Evolutionary conservation across 2,888 invertebrate species (phyloP), one percentile per base, ranked within the genome.

Genomic region (Heliconius erato): DNA sequence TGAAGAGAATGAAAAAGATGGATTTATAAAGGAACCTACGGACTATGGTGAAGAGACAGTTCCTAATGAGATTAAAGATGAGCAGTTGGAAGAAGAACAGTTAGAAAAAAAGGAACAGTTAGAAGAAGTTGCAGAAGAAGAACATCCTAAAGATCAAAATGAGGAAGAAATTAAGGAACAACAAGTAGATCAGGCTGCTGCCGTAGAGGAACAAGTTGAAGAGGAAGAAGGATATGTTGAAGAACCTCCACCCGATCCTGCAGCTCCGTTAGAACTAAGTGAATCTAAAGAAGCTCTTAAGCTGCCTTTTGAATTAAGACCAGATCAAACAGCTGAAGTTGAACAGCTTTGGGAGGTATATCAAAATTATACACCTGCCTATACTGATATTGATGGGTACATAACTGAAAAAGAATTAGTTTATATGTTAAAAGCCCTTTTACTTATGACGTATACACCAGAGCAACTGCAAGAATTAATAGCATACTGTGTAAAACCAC

Each of bases 291-390:
- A 95, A 92, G 91, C 91, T 68, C 84, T 94, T 0, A 93, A 89
- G 88, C 90, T 91, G 40, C 91, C 91, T 11, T 96, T 92, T 87
- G 87, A 91, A 84, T 88, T 95, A 81, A 89, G 93, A 77, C 92
- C 91, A n/a, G 95, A 95, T 85, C 95, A 95, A 88, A 32, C 92
- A 83, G 92, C 91, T 63, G 95, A 96, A 91, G 90, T 94, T 9
- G 94, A 95, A 88, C 90, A 93, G 84, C 89, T 96, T 71, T 96
- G 95, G 95, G 93, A 91, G 28, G 0, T 89, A 11, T 96, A 89
- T 88, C 95, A 95, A 89, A 89, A 94, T 86, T 93, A 94, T 81
- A 95, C 93, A 32, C 95, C 95, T 40, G 94, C 93, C 0, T 96
- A 96, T 83, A 89, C 93, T 54, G 93, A 95, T 82, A 86, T 96